Percentiles rank a stretch among this genome's conserved stretches.
phyloP scores from a whole-genome alignment of 2,888 invertebrate species.

The Megaustenia siamemsis region DNA sequence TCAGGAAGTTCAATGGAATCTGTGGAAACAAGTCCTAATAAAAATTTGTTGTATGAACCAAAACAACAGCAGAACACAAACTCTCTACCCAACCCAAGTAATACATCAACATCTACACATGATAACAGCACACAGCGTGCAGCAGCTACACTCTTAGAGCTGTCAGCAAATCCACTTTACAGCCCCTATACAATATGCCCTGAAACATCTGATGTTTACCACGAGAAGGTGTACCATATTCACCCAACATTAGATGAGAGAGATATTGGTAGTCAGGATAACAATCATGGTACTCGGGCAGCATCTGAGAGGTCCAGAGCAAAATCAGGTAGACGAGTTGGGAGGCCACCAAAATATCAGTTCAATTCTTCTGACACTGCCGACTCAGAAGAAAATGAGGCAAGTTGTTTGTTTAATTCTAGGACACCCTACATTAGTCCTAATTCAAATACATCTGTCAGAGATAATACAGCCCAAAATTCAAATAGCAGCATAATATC shows the following conservation, averaged over 20 bases:
- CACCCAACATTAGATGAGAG: conserved; percentile 24
- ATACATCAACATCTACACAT: no score
- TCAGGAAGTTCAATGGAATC: background rate
- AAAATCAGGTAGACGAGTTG: conserved; percentile 32
- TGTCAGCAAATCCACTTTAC: conserved; percentile 39
- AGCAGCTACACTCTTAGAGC: conserved; percentile 37
- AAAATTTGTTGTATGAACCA: background rate
- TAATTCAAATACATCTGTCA: background rate
- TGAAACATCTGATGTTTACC: conserved; percentile 28
- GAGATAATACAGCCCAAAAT: background rate
- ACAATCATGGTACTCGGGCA: background rate
- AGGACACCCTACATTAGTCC: background rate
- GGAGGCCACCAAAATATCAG: conserved; percentile 38
- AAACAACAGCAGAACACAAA: background rate
- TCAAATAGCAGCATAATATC: background rate
- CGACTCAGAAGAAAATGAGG: background rate
- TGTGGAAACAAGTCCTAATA: background rate
- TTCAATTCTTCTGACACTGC: background rate
- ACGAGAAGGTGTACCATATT: conserved; percentile 43
- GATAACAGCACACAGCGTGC: conserved; percentile 42
- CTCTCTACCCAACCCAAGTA: background rate
- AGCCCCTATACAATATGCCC: conserved; percentile 11
- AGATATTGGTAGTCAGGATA: background rate
- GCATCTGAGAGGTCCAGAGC: background rate
- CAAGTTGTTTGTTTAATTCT: background rate